phyloP scores from a whole-genome alignment of 2,888 invertebrate species.

The Seira musarum region DNA sequence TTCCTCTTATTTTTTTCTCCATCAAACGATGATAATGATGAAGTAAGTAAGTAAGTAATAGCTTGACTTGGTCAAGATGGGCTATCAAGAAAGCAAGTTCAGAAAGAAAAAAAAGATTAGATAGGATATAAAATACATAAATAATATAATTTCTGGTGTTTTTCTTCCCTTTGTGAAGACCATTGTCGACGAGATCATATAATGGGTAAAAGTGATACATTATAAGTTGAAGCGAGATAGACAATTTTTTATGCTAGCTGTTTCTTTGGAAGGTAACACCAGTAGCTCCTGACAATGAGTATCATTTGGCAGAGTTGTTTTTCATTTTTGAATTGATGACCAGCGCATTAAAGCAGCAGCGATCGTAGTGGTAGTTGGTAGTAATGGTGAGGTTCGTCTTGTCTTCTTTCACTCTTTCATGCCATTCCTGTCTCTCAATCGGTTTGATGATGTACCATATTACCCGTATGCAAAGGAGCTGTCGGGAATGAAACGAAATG shows the following conservation, averaged over 20 bases:
- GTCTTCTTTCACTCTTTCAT: not conserved
- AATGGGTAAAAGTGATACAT: conserved; percentile 28
- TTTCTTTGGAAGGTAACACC: conserved; percentile 53
- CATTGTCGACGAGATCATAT: conserved; percentile 41
- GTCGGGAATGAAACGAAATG: no score
- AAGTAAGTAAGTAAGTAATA: no score
- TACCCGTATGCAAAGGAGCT: conserved; percentile 32
- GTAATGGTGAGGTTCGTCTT: not conserved
- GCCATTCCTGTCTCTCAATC: no score
- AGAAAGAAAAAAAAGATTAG: conserved; percentile 36
- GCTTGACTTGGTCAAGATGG: no score
- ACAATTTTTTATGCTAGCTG: no score
- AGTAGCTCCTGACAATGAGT: conserved; percentile 59
- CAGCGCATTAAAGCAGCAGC: conserved; percentile 35
- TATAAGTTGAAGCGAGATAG: conserved; percentile 21
- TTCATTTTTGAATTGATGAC: conserved; percentile 60
- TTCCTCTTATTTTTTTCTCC: no score
- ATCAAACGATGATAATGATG: conserved; percentile 31
- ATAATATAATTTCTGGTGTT: no score
- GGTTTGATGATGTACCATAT: no score
- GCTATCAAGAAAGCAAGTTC: no score
- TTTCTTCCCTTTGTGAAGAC: conserved; percentile 25
- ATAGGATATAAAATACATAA: no score
- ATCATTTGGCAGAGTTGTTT: conserved; percentile 61
- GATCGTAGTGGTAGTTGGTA: not conserved